Conservation (phyloP, 2,888 invertebrate genomes). For the Cataglyphis livida region DNA sequence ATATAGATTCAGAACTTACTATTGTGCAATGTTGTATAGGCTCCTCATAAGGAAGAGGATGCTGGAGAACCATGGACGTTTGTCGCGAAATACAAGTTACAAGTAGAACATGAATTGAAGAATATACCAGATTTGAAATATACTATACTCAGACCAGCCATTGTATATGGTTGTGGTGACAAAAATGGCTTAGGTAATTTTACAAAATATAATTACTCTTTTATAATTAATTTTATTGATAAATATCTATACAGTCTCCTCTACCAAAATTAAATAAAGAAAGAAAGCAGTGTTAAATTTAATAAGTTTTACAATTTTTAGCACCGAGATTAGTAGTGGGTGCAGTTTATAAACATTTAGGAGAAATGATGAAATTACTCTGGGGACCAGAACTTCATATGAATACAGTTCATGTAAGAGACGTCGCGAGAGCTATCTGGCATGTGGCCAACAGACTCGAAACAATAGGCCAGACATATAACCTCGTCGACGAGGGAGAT, state of each 20-base stretch:
- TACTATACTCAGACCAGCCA: slow-evolving; percentile 93
- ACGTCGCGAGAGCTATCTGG: slow-evolving; percentile 94
- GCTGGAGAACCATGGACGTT: slow-evolving; percentile 94
- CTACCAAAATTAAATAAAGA: neutral
- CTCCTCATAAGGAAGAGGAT: slow-evolving; percentile 91
- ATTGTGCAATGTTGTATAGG: slow-evolving; percentile 80
- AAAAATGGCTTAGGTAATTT: slow-evolving; percentile 91
- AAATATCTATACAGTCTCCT: neutral
- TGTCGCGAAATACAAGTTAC: slow-evolving; percentile 93
- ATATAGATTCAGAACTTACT: neutral
- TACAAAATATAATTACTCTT: neutral
- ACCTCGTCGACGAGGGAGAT: slow-evolving; percentile 93
- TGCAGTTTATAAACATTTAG: slow-evolving; percentile 94
- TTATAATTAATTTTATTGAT: neutral
- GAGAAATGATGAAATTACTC: slow-evolving; percentile 96
- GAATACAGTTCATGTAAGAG: slow-evolving; percentile 95
- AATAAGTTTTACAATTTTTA: slow-evolving; percentile 80
- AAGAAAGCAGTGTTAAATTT: neutral
- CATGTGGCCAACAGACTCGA: slow-evolving; percentile 88
- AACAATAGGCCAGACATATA: slow-evolving; percentile 89
- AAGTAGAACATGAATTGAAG: slow-evolving; percentile 92
- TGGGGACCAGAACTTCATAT: slow-evolving; percentile 94
- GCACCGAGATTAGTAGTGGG: slow-evolving; percentile 95
- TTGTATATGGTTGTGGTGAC: slow-evolving; percentile 95
- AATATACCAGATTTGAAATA: slow-evolving; percentile 90